Base-by-base conservation (phyloP, 2,888 invertebrate species). In the Trilocha varians region DNA sequence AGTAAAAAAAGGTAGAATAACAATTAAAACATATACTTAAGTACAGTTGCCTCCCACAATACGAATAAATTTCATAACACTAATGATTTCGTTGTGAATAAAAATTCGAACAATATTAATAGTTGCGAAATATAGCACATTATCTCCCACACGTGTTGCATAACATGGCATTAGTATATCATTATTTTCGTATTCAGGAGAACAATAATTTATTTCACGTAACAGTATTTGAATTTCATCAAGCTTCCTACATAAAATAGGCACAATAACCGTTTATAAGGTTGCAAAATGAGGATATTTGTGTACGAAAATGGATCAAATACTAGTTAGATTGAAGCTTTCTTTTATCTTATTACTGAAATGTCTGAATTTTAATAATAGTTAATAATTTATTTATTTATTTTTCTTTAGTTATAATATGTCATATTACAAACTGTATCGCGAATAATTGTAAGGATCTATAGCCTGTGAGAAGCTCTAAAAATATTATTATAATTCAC, bases 211-310 rank as follows among this genome's bases (percentile, higher is more conserved):
- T 25, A 6, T 42, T 44, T 39, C 37, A 38, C 45, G 44, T 46
- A 39, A 40, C 41, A 39, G 55, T 47, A 54, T 57, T 51, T 54
- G 48, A 59, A 58, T 60, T 62, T 53, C n/a, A 63, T 52, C 52
- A 41, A 45, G 35, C 48, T 52, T 56, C 63, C 63, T 52, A 67
- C 65, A 50, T 47, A 43, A 51, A 58, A 54, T 52, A 52, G 52
- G 63, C 57, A 64, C 61, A 64, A 62, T 56, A 58, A 57, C 59
- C 57, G 57, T 34, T 33, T 41, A 42, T 44, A 49, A 62, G 59
- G 65, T 57, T 57, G 50, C 15, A 39, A 25, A 25, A 25, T 25
- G 11, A 6, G 25, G 11, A 25, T 25, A 25, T n/a, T n/a, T n/a
- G n/a, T n/a, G n/a, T n/a, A n/a, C n/a, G n/a, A n/a, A n/a, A n/a